Evolutionary conservation across 2,888 invertebrate genomes (phyloP).

Genomic region (Sipunculus nudus): DNA sequence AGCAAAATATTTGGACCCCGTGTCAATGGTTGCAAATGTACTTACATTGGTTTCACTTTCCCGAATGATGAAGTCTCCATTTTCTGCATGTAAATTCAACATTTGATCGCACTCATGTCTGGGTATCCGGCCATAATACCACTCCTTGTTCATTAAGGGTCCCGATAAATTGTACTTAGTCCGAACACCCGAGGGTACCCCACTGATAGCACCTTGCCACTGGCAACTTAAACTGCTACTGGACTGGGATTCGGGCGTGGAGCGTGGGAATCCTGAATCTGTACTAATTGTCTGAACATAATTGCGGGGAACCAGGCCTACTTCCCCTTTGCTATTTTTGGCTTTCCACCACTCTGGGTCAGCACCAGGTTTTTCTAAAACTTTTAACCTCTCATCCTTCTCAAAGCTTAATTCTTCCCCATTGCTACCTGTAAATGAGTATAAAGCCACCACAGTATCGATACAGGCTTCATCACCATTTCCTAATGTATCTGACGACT

Average conservation of each 20-base stretch:
- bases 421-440: constrained; percentile 77
- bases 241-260: constrained; percentile 62
- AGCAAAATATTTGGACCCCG: no score
- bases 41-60: constrained; percentile 99
- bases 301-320: constrained; percentile 87
- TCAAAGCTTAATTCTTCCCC: constrained; percentile 95
- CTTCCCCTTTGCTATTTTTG: constrained; percentile 88
- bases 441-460: constrained; percentile 94
- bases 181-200: constrained; percentile 5
- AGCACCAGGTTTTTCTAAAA: constrained; percentile 92
- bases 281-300: constrained; percentile 66
- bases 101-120: constrained; percentile 95
- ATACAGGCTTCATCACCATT: constrained; percentile 65
- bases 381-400: constrained; percentile 94
- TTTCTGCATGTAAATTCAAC: constrained; percentile 92
- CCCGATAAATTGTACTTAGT: constrained; percentile 51
- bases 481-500: constrained; percentile 35
- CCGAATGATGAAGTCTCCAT: constrained; percentile 98
- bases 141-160: constrained; percentile 71
- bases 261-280: constrained; percentile 39
- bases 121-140: constrained; percentile 97
- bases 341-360: constrained; percentile 99
- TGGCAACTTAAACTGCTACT: constrained; percentile 52
- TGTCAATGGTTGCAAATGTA: no score
- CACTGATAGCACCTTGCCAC: constrained; percentile 31